phyloP scores from a whole-genome alignment of 1,140 invertebrate genomes.

The Bombus picipes region DNA sequence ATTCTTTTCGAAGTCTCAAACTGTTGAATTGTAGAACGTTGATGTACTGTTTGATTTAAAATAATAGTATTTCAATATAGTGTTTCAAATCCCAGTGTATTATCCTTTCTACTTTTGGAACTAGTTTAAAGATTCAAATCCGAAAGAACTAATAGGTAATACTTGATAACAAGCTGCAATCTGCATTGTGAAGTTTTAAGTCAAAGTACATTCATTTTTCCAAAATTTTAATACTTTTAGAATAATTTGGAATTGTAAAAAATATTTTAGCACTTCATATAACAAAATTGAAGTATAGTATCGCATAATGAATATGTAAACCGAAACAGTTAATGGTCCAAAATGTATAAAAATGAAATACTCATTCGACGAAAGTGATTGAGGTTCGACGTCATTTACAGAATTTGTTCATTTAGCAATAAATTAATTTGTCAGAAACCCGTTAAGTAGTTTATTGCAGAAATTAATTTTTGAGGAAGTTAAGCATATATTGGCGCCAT shows the following conservation, averaged over 20 bases:
- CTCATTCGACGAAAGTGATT: constrained; percentile 26
- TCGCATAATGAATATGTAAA: constrained; percentile 9
- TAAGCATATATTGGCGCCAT: constrained; percentile 40
- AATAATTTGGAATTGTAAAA: neutral
- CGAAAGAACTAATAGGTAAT: neutral
- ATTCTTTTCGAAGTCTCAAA: neutral
- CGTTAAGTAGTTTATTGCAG: neutral
- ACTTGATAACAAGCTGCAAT: neutral
- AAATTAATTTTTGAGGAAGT: neutral
- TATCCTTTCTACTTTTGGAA: neutral
- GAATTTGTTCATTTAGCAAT: constrained; percentile 3
- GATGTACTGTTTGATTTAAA: neutral
- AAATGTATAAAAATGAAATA: neutral
- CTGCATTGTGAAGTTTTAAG: neutral
- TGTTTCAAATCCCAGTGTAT: too few relatives aligned
- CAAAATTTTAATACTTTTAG: neutral
- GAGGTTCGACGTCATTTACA: neutral
- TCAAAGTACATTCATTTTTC: neutral
- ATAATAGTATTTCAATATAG: neutral
- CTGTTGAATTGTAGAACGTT: neutral
- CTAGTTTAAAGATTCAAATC: neutral
- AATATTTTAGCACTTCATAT: neutral
- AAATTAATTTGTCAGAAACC: constrained; percentile 6
- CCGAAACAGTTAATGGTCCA: neutral
- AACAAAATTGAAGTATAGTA: neutral